These are phyloP conservation scores for Catharus bicknelli DNA, from an alignment of 2,113 vertebrate genomes.

Conservation along the genomic window DNA sequence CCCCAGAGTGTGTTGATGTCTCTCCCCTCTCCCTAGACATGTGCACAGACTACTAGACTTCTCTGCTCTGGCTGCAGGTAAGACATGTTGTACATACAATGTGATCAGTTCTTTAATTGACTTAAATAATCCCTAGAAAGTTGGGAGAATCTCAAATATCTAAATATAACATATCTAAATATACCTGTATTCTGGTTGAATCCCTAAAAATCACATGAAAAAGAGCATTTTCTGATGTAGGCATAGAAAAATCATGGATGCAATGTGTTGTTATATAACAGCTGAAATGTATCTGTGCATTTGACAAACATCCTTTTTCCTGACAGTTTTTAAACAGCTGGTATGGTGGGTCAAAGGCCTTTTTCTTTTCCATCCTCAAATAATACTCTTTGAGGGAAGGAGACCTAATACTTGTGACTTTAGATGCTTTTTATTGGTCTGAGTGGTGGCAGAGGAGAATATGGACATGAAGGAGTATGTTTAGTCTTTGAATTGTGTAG, in stretches of 20 bases:
- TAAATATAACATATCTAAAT: background rate
- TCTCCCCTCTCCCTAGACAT: slow-evolving; percentile 5
- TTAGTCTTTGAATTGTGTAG: background rate
- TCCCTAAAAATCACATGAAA: background rate
- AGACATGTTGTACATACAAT: background rate
- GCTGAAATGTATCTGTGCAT: background rate
- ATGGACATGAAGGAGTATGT: background rate
- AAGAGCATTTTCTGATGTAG: background rate
- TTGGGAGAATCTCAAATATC: background rate
- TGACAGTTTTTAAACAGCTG: background rate
- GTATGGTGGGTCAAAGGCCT: background rate
- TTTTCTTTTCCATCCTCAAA: background rate
- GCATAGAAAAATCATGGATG: background rate
- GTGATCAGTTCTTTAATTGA: background rate
- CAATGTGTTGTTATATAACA: background rate
- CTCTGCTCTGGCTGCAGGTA: slow-evolving; percentile 58
- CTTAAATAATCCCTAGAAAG: background rate
- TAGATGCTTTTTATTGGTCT: background rate
- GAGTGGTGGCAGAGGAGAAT: background rate
- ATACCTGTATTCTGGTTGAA: background rate
- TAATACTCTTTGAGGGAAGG: background rate
- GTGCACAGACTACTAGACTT: slow-evolving; percentile 48
- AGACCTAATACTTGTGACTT: background rate
- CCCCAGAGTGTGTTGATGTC: background rate
- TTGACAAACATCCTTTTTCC: background rate